Conservation (phyloP, 2,113 vertebrate genomes). For the Leptobrachium leishanense region DNA sequence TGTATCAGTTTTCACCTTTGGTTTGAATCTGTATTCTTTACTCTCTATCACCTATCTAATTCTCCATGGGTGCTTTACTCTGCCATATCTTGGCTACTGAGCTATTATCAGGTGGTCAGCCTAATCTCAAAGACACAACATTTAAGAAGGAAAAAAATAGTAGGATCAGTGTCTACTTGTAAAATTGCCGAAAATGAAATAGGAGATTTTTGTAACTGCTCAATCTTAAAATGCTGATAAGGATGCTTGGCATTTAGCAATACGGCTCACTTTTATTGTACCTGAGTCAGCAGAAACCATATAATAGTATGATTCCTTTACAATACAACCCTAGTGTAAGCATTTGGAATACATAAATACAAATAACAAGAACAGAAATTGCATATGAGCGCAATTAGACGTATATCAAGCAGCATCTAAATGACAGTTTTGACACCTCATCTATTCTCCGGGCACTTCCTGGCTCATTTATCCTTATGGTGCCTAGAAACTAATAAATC, state of each 20-base stretch:
- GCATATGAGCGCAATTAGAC: conserved; percentile 37
- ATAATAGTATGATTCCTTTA: background rate
- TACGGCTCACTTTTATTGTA: conserved; percentile 2
- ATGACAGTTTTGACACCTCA: conserved; percentile 34
- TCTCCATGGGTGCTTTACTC: conserved; percentile 51
- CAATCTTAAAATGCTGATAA: conserved; percentile 15
- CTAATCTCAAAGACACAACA: conserved; percentile 49
- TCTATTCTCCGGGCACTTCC: conserved; percentile 21
- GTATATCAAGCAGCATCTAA: conserved; percentile 32
- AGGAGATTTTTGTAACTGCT: conserved; percentile 15
- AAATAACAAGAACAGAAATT: conserved; percentile 28
- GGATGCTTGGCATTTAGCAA: background rate
- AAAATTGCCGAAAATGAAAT: conserved; percentile 28
- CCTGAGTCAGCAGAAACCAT: background rate
- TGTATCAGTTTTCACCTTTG: conserved; percentile 45
- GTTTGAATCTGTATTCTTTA: conserved; percentile 40
- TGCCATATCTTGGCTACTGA: conserved; percentile 7
- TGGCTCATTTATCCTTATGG: conserved; percentile 18
- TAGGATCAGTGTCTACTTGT: conserved; percentile 21
- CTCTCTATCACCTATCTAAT: conserved; percentile 33
- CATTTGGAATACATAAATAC: conserved; percentile 15
- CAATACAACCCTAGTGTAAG: conserved; percentile 3
- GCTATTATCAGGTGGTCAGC: conserved; percentile 46
- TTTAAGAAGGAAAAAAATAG: conserved; percentile 8
- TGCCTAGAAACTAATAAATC: conserved; percentile 40